Base-by-base conservation (phyloP, 1,140 invertebrate genomes). In the Acyrthosiphon pisum region DNA sequence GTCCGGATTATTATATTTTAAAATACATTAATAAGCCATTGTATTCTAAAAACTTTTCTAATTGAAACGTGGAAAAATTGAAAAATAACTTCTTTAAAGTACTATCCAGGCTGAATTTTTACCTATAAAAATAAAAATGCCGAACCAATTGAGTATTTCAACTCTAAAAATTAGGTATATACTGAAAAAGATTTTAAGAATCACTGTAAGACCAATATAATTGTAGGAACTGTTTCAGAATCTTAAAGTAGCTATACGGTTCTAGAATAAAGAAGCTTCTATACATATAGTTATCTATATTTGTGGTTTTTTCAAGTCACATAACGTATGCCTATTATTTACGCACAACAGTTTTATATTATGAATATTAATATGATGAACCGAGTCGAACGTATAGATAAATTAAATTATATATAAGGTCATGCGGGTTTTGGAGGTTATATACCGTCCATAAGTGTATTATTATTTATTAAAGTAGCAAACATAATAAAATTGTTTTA, bases 401-500 rank as follows among this genome's bases (percentile, higher is more conserved):
- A n/a, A 76, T n/a, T n/a, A 76, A 76, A 76, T 76, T 76, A 76
- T 76, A 20, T 76, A 35, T 76, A 76, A 76, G 60, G 60, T 76
- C 60, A 76, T 76, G 20, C 60, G 60, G n/a, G 60, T 76, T 76
- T 76, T 76, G 60, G 60, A 76, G 60, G 60, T 76, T 76, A 76
- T 76, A 76, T 76, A n/a, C 30, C 30, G 60, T 76, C 2, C 30
- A n/a, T 76, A 76, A 76, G 60, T 76, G 30, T 76, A 76, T 76
- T 76, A 76, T 76, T 76, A 76, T 76, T 76, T 76, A 76, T 76
- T 76, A n/a, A n/a, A 76, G n/a, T 76, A 76, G 14, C 30, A n/a
- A 76, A 76, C 60, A 76, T n/a, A 76, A 76, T 76, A n/a, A 76
- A 76, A 76, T 76, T 76, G n/a, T 76, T 76, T 76, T 76, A 76